These are phyloP conservation scores for Reticulitermes lucifugus DNA, from an alignment of 2,888 invertebrate genomes.

Conservation along the genomic window DNA sequence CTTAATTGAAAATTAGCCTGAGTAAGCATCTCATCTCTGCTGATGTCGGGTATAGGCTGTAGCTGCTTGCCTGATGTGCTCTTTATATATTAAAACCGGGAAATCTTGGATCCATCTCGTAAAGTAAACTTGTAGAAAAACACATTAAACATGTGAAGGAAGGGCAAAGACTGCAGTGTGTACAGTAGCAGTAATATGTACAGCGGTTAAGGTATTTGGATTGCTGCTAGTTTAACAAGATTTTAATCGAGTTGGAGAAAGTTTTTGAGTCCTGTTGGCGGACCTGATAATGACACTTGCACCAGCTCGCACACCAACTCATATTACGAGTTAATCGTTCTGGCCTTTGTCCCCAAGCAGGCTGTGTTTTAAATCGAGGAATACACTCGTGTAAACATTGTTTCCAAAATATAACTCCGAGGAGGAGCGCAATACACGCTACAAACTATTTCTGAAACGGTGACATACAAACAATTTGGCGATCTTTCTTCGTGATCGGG, in stretches of 20 bases:
- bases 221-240: slow-evolving; percentile 5
- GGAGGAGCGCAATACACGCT: too few relatives aligned
- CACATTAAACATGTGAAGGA: slow-evolving; percentile 34
- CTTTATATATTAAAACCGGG: slow-evolving; percentile 46
- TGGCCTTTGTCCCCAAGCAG: too few relatives aligned
- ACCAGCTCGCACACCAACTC: too few relatives aligned
- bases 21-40: slow-evolving; percentile 48
- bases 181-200: slow-evolving; percentile 10
- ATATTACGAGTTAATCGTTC: too few relatives aligned
- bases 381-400: too few relatives aligned
- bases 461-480: too few relatives aligned
- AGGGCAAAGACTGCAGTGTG: not conserved
- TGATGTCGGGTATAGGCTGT: not conserved
- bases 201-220: slow-evolving; percentile 10
- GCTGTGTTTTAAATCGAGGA: too few relatives aligned
- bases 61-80: slow-evolving; percentile 25
- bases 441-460: too few relatives aligned
- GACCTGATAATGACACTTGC: too few relatives aligned
- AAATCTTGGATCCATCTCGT: slow-evolving; percentile 46
- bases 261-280: not conserved
- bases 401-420: too few relatives aligned
- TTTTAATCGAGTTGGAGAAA: not conserved
- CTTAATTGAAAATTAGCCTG: slow-evolving; percentile 54
- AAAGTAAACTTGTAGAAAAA: slow-evolving; percentile 44
- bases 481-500: too few relatives aligned